phyloP scores from a whole-genome alignment of 2,113 vertebrate genomes.

The Ariopsis seemanni region DNA sequence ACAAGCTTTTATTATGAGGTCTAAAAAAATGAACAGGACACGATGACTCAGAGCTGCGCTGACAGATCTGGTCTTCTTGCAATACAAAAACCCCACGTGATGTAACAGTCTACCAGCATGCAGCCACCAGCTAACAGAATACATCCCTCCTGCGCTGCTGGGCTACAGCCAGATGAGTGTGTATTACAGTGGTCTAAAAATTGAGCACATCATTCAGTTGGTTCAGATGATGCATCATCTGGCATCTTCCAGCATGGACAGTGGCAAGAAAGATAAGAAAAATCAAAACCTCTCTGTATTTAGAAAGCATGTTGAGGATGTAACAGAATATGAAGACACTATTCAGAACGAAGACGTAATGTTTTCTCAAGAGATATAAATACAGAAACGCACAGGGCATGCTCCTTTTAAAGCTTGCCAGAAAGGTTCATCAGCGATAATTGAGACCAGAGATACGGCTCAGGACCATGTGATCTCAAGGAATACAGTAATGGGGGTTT shows the following conservation, averaged over 20 bases:
- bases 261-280: not conserved
- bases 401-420: not conserved
- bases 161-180: slow-evolving; percentile 20
- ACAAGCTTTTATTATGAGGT: slow-evolving; percentile 52
- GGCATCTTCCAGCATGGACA: not conserved
- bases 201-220: not conserved
- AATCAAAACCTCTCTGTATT: slow-evolving; percentile 1
- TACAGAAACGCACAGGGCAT: not conserved
- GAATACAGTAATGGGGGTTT: not conserved
- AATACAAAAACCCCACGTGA: slow-evolving; percentile 43
- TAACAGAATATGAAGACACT: not conserved
- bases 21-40: slow-evolving; percentile 39
- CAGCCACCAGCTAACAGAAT: slow-evolving; percentile 51
- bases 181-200: slow-evolving; percentile 15
- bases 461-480: not conserved
- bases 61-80: slow-evolving; percentile 58
- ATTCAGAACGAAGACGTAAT: not conserved
- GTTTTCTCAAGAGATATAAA: not conserved
- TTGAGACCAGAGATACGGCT: not conserved
- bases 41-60: slow-evolving; percentile 52
- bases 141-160: slow-evolving; percentile 45
- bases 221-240: slow-evolving; percentile 3
- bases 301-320: not conserved
- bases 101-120: slow-evolving; percentile 49
- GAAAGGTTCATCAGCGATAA: not conserved